These are phyloP conservation scores for Donacobius atricapilla DNA, from an alignment of 2,113 vertebrate species.

Conservation along the genomic window DNA sequence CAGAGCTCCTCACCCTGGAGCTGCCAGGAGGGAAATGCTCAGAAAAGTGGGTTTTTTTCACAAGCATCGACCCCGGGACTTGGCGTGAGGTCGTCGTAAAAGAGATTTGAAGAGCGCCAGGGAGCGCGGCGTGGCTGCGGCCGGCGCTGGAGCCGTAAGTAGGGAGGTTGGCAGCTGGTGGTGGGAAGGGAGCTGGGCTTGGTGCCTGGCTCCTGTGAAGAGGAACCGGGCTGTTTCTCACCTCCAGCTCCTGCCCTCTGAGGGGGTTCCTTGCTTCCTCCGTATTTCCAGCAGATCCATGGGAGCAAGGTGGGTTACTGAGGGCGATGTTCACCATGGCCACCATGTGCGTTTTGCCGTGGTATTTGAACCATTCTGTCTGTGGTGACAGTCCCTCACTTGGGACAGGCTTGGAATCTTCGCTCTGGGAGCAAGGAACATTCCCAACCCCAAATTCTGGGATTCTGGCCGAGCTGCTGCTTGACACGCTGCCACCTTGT, in stretches of 20 bases:
- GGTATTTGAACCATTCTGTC: background rate
- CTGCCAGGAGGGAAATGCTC: background rate
- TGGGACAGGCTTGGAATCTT: fast-evolving
- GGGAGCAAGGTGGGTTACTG: background rate
- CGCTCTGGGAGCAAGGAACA: fast-evolving
- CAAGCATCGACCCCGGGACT: background rate
- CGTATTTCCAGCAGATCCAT: background rate
- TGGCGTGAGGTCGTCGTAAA: fast-evolving
- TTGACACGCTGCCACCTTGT: fast-evolving
- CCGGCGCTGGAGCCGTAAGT: background rate
- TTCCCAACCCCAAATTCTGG: background rate
- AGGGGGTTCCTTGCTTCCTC: background rate
- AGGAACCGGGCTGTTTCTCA: background rate
- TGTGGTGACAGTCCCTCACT: background rate
- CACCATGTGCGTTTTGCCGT: fast-evolving
- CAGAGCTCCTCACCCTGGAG: background rate
- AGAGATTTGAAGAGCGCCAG: fast-evolving
- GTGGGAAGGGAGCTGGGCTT: background rate
- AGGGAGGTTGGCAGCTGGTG: background rate
- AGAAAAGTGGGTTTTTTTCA: fast-evolving
- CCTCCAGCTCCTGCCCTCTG: background rate
- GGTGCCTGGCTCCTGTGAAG: fast-evolving
- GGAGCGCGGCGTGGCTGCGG: fast-evolving
- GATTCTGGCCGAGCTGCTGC: background rate
- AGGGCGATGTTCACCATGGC: fast-evolving